Base-by-base conservation (phyloP, 2,113 vertebrate species). In the Podocnemis expansa region DNA sequence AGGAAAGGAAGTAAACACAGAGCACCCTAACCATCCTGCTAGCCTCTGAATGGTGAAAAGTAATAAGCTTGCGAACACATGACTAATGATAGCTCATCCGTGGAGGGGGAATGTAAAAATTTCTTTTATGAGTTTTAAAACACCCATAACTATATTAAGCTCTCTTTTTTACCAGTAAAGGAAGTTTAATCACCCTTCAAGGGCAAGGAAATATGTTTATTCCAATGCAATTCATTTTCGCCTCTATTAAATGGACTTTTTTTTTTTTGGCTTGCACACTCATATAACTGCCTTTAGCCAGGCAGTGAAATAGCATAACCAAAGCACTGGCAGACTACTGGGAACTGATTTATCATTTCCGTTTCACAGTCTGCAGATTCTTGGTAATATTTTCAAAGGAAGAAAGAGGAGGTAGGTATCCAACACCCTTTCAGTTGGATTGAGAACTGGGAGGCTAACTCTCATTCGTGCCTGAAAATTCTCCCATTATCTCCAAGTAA, bases 141-240 rank as follows among this genome's bases (percentile, higher is more conserved):
- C 79, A 90, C 88, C 92, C 49, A 87, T 38, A 82, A 93, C 91
- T 97, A 95, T 93, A 90, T 95, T 95, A 94, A 88, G 89, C 63
- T 92, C 60, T 67, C 54, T 55, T 84, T 95, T 96, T 94, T 70
- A 13, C 84, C 73, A 55, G n/a, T 94, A 79, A 93, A 96, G 91
- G 88, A 82, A 91, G 45, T 95, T 91, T 84, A 96, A 96, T 91
- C 82, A 60, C 67, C 93, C 95, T 97, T 97, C 92, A 95, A 22
- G 96, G 89, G n/a, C 94, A 95, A 97, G 80, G 90, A 94, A 95
- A 95, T 89, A 29, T 92, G 85, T 95, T 96, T 94, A 92, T 96
- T 96, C 91, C 63, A 6, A 92, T 87, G 90, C 58, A 58, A 92
- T 88, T 90, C 19, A 75, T 86, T 90, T 89, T 70, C 85, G 29